Evolutionary conservation across 2,888 invertebrate species (phyloP).

Genomic region (Brenthis ino): DNA sequence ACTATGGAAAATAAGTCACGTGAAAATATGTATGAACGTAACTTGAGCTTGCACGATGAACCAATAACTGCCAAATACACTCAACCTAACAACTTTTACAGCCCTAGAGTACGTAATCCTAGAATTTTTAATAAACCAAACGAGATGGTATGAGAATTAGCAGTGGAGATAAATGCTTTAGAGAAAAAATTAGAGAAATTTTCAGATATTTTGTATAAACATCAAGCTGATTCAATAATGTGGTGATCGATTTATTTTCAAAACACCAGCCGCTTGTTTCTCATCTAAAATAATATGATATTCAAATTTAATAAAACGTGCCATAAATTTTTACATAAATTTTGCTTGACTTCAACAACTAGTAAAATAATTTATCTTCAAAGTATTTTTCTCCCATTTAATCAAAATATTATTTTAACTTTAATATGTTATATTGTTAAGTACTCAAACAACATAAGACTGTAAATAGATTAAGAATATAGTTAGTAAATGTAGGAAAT

Average conservation of each 20-base stretch:
- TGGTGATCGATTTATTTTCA: constrained; percentile 63
- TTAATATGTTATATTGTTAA: background rate
- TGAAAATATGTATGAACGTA: constrained; percentile 71
- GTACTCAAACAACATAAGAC: constrained; percentile 23
- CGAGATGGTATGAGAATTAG: constrained; percentile 81
- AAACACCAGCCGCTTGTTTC: background rate
- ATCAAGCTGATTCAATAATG: constrained; percentile 83
- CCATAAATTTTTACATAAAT: constrained; percentile 44
- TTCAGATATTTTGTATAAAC: constrained; percentile 77
- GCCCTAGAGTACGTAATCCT: constrained; percentile 73
- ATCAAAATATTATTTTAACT: background rate
- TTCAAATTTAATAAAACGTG: constrained; percentile 40
- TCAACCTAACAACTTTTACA: constrained; percentile 77
- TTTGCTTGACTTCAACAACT: background rate
- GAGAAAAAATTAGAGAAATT: constrained; percentile 76
- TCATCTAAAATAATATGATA: background rate
- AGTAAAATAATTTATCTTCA: constrained; percentile 6
- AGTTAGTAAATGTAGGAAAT: constrained; percentile 26
- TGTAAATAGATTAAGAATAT: constrained; percentile 18
- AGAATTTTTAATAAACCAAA: constrained; percentile 74
- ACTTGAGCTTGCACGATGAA: constrained; percentile 62
- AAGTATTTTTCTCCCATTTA: constrained; percentile 30
- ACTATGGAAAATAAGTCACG: constrained; percentile 64
- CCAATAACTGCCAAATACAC: constrained; percentile 73
- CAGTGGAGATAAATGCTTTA: constrained; percentile 80